Evolutionary conservation across 1,140 invertebrate genomes (phyloP), one percentile per base, ranked within the genome.

Genomic region (Tenebrio molitor): DNA sequence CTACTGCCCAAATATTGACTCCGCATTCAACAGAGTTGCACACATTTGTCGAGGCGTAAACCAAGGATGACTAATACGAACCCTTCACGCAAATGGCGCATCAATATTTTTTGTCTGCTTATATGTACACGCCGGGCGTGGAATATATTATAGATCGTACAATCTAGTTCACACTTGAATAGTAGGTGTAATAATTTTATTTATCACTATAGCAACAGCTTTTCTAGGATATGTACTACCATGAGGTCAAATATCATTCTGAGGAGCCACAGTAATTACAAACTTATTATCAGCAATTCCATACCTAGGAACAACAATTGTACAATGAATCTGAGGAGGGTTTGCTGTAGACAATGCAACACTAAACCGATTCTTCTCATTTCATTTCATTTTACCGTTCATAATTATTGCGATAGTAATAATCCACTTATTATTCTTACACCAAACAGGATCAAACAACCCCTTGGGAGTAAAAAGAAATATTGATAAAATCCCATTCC

Each of bases 161-260:
- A 80, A 83, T 76, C 83, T 84, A 71, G 82, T 83, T 79, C 84
- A 82, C 77, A 85, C 86, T 1, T 91, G 88, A 89, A 73, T 83
- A 76, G 72, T 83, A 16, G 88, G 89, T 72, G 79, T 88, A 67
- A 80, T 87, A 62, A 87, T 91, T 83, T 80, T 90, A 77, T 85
- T 90, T 77, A 29, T 88, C 81, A 77, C 86, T 67, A 91, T 91
- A 88, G 85, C 69, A 80, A 88, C 89, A 65, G 88, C 88, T 17
- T 91, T 91, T 83, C 81, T 91, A 85, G 89, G 90, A 0, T 91
- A 91, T 86, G 89, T 91, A 1, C 79, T 91, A 77, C 89, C 88
- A 2, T 91, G 89, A 85, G 89, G 89, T 15, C 89, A 92, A 88
- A 92, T 92, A 87, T 90, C 88, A 14, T 91, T 89, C 82, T 91